Base-by-base conservation (phyloP, 2,797 vertebrate genomes). In the Pteropus rufus region DNA sequence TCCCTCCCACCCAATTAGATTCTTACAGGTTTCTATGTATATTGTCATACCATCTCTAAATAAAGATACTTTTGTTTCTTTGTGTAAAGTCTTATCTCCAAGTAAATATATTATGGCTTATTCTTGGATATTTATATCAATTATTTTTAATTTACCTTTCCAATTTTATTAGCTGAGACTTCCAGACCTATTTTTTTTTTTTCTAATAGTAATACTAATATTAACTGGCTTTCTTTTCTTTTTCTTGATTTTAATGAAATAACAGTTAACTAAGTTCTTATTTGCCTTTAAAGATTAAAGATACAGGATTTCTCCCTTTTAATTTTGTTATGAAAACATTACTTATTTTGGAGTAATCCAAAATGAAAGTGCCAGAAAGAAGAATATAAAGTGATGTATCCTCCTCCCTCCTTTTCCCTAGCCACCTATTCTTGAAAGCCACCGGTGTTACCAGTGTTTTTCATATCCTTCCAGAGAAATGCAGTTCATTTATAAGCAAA, bases 261-360 rank as follows among this genome's bases (percentile, higher is more conserved):
- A 72, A 62, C 10, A 87, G 15, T 54, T 93, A 14, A 44, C 39
- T 9, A 89, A 62, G 80, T 92, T 75, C 46, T 94, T 92, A 89
- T 10, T 89, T 76, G 34, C 5, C 69, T 69, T 86, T 72, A 93
- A 67, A 41, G 39, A 65, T 88, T 65, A 73, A 93, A 86, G 76
- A 26, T 95, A 80, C 1, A 96, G 58, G 11, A 60, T 60, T 94
- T 79, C 29, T 91, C 16, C 9, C 52, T 81, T 85, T 70, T 36
- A 46, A 86, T 82, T 90, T 41, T 69, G 18, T 89, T 70, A 85
- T n/a, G 80, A 75, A 83, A 91, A 69, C 39, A 10, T 58, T 92
- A 80, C 16, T 76, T 91, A 79, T 67, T 95, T 95, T 83, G 88
- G 41, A 58, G 60, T 86, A 95, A 76, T 85, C 52, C 60, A 87